Conservation (phyloP, 2,113 vertebrate species). For the Anser brachyrhynchus region DNA sequence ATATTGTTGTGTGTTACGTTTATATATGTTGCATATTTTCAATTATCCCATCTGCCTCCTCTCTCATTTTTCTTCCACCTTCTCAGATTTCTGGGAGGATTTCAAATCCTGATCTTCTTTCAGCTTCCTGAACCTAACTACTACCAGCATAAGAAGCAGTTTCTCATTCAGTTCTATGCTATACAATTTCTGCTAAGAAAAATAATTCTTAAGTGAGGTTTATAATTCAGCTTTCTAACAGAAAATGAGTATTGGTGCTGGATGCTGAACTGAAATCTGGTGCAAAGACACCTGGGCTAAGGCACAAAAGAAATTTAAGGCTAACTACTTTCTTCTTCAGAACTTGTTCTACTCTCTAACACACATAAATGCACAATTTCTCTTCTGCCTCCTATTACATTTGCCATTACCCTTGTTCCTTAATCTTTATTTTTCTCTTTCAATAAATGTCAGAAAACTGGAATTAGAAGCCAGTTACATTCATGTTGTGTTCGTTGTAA, state of each 20-base stretch:
- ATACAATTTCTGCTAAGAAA: not conserved
- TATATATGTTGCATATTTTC: not conserved
- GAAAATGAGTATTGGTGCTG: not conserved
- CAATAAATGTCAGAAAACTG: constrained; percentile 19
- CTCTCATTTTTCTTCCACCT: not conserved
- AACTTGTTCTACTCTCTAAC: constrained; percentile 8
- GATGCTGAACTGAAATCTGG: constrained; percentile 6
- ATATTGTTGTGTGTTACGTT: not conserved
- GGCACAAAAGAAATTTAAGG: constrained; percentile 20
- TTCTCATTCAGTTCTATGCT: not conserved
- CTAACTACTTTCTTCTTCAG: not conserved
- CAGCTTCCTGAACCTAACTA: not conserved
- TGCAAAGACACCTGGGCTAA: constrained; percentile 11
- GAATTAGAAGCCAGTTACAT: not conserved
- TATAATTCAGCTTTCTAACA: constrained; percentile 10
- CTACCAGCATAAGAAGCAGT: not conserved
- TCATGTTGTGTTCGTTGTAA: not conserved
- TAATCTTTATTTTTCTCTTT: not conserved
- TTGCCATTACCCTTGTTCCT: not conserved
- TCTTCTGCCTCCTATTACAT: constrained; percentile 23
- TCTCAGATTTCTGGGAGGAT: fast-evolving
- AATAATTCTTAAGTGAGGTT: not conserved
- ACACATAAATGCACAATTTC: not conserved
- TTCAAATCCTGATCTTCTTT: not conserved
- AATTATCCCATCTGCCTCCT: not conserved